Evolutionary conservation across 2,888 invertebrate species (phyloP), one percentile per base, ranked within the genome.

Genomic region (Andrena minutula): DNA sequence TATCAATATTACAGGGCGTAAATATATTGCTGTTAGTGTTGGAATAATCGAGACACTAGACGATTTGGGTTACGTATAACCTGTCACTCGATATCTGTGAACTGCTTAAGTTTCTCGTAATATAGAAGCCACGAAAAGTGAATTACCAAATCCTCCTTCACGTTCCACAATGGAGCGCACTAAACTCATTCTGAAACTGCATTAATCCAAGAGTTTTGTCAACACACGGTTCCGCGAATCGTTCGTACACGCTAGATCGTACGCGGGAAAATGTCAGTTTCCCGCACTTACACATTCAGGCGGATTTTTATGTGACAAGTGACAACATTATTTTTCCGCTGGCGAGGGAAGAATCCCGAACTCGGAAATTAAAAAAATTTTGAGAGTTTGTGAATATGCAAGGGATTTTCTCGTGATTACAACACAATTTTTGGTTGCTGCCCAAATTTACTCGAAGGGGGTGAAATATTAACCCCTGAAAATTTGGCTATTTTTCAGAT

Each of bases 121-220:
- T 12, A 35, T 63, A 8, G 23, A 68, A 7, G 10, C 6, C 12
- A 12, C 47, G 41, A 70, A n/a, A 61, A 26, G 23, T 69, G 85
- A 85, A 61, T 92, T 90, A 93, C 93, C 90, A 5, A 87, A 89
- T 82, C 93, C 93, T 79, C 83, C 83, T 82, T 91, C 90, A 81
- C 93, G 92, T 86, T 84, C 85, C 47, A 86, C 79, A 83, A 93
- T 82, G 30, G 90, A 88, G 72, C 83, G 84, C 47, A 90, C 89
- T 64, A 93, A 72, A 79, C 88, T 93, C 92, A 92, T 93, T 86
- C 71, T 92, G 82, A 73, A 71, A 49, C 72, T 65, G 60, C 83
- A 86, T 84, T 53, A 84, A 86, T 69, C 35, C 28, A 75, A 77
- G 58, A 23, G 16, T 60, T 85, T 75, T 75, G 53, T 65, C 76